Evolutionary conservation across 2,888 invertebrate species (phyloP), one percentile per base, ranked within the genome.

Genomic region (Dasypolia templi): DNA sequence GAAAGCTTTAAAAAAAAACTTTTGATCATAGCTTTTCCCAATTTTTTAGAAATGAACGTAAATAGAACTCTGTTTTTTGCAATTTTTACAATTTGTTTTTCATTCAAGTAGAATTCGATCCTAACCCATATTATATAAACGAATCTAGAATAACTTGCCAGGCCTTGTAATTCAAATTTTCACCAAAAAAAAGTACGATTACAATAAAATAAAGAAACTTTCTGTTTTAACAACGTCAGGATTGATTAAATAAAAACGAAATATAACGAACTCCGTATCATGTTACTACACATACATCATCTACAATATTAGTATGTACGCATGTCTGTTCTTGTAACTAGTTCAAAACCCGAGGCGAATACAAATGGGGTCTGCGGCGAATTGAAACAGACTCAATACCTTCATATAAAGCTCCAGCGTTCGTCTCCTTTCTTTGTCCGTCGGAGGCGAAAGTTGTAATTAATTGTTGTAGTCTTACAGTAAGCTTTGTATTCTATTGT

Each of bases 301-400:
- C 61, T 70, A 82, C 55, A 62, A 64, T 68, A 83, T 79, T 68
- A 69, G 68, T 82, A 82, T 68, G 73, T 79, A 73, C 67, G 83
- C 79, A 56, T 72, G 79, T 65, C 64, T 59, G 78, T 56, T 62
- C 72, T 9, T 67, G 61, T 83, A 81, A 82, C 79, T 81, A 79
- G 80, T 81, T 79, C 71, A 72, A 73, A 81, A 79, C 80, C 73
- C 79, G 80, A 73, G 79, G 79, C 79, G 80, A 83, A 81, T 81
- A 83, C 65, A 68, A 81, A 81, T 81, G 64, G 83, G 59, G 51
- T 69, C 65, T 82, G 79, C 19, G 66, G 79, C 49, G 80, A 83
- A 81, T 79, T 79, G 73, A 73, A 79, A 73, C 73, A 61, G 59
- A 79, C 79, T 83, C 83, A 73, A 81, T 81, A 83, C 68, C 72